A percentile compares a stretch with the other conserved stretches of the same genome.
These are phyloP conservation scores for Ptychobarbus kaznakovi DNA, from an alignment of 2,797 vertebrate species.

Conservation along the genomic window DNA sequence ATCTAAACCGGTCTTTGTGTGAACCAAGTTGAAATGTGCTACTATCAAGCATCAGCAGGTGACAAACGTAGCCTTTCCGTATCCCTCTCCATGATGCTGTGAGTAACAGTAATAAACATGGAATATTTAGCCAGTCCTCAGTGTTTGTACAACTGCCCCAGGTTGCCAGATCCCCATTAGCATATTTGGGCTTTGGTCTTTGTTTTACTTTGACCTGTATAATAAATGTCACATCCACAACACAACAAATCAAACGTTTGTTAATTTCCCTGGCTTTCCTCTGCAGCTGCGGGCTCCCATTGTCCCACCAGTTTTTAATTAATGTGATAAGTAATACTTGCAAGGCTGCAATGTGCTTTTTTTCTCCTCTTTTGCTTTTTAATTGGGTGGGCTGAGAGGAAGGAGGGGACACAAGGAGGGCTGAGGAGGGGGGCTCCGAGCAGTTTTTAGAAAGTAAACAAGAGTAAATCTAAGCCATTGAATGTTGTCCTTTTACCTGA, in stretches of 20 bases:
- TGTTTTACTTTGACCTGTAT: slow-evolving; percentile 95
- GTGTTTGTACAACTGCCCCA: slow-evolving; percentile 81
- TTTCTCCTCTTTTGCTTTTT: slow-evolving; percentile 75
- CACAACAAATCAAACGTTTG: slow-evolving; percentile 96
- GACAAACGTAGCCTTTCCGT: slow-evolving; percentile 11
- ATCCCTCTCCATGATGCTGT: slow-evolving; percentile 37
- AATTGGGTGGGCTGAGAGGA: slow-evolving; percentile 75
- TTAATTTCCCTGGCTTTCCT: slow-evolving; percentile 93
- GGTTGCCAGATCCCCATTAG: slow-evolving; percentile 83
- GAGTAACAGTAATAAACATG: slow-evolving; percentile 70
- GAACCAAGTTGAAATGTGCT: background rate
- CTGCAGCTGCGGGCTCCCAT: slow-evolving; percentile 94
- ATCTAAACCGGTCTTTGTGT: background rate
- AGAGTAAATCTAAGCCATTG: slow-evolving; percentile 60
- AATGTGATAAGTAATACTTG: slow-evolving; percentile 99
- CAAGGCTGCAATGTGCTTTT: slow-evolving; percentile 90
- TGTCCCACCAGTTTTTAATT: slow-evolving; percentile 98
- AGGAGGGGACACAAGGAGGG: slow-evolving; percentile 66
- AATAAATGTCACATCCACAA: slow-evolving; percentile 99
- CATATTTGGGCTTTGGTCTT: slow-evolving; percentile 89
- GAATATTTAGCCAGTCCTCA: slow-evolving; percentile 79
- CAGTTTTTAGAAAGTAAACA: slow-evolving; percentile 60
- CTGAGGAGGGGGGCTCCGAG: slow-evolving; percentile 49
- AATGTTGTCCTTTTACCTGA: slow-evolving; percentile 65
- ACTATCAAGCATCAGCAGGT: slow-evolving; percentile 54